Evolutionary conservation across 2,888 invertebrate species (phyloP), one percentile per base, ranked within the genome.

Genomic region (Axea sp.): DNA sequence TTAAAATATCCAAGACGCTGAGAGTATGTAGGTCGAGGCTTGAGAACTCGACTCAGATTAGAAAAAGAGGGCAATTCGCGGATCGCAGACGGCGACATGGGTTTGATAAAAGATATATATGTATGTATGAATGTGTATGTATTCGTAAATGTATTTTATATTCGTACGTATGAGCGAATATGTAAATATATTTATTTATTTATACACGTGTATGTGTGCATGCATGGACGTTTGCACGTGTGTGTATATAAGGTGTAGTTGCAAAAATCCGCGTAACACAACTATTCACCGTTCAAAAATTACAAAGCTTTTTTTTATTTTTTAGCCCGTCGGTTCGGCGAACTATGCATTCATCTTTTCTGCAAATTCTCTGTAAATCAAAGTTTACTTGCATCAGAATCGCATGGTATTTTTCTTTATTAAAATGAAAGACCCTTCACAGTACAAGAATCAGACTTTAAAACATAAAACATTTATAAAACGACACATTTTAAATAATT

Each of bases 1-100:
- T 59, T 53, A 51, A 73, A 73, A 65, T 65, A 73, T 73, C 59
- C 33, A 65, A 73, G 65, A 73, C 39, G 41, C 26, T 11, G 28
- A 7, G 26, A 8, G 33, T 65, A 65, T 65, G 64, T 57, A 64
- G 72, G 59, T 65, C 65, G 72, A 65, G 59, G 59, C 51, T 53
- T 59, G 43, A 64, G 64, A 71, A 71, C 49, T 51, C 69, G 26
- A 55, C 45, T 62, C 30, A 12, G 49, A 31, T 30, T 62, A 11
- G 55, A 47, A 47, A 71, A 71, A 55, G 71, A 71, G 62, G 62
- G 62, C 62, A 45, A 62, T 64, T 51, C 57, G 49, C 26, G 57
- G 57, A 39, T 71, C 41, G 57, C 39, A 64, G 64, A 64, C 71
- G 57, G 12, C 45, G 64, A 49, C 49, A 26, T 45, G 14, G 51